These are phyloP conservation scores for Heterodera filipjevi DNA, from an alignment of 2,888 invertebrate species.

Conservation along the genomic window DNA sequence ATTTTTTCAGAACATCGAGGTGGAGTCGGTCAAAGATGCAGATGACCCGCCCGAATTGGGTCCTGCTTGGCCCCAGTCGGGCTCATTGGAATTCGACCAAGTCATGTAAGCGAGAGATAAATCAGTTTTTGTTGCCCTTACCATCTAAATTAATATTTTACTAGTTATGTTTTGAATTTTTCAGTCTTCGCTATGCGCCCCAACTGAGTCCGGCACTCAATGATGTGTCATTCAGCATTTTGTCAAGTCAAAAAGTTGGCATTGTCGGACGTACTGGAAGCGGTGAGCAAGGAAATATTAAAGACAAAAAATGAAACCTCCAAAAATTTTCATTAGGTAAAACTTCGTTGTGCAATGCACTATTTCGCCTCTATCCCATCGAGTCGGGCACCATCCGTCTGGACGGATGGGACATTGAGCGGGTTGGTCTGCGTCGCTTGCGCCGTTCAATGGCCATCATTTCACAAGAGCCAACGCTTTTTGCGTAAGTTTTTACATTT, in stretches of 20 bases:
- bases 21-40: constrained; percentile 49
- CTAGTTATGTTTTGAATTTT: not conserved
- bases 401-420: constrained; percentile 55
- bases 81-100: constrained; percentile 69
- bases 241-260: constrained; percentile 72
- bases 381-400: constrained; percentile 58
- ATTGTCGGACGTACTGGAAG: constrained; percentile 71
- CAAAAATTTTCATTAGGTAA: constrained; percentile 69
- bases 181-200: constrained; percentile 34
- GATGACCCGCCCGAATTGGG: constrained; percentile 43
- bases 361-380: constrained; percentile 73
- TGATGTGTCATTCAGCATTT: constrained; percentile 70
- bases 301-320: not conserved
- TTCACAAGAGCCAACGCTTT: constrained; percentile 70
- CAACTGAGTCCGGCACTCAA: constrained; percentile 53
- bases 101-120: constrained; percentile 64
- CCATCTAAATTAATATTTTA: no score
- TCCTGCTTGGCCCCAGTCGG: constrained; percentile 69
- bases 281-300: constrained; percentile 64
- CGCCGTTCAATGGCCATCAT: constrained; percentile 69
- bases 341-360: constrained; percentile 71
- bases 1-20: constrained; percentile 57
- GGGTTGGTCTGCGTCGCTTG: constrained; percentile 68
- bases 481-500: constrained; percentile 16
- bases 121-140: not conserved